Evolutionary conservation across 2,888 invertebrate species (phyloP), one percentile per base, ranked within the genome.

Genomic region (Adelphocoris suturalis): DNA sequence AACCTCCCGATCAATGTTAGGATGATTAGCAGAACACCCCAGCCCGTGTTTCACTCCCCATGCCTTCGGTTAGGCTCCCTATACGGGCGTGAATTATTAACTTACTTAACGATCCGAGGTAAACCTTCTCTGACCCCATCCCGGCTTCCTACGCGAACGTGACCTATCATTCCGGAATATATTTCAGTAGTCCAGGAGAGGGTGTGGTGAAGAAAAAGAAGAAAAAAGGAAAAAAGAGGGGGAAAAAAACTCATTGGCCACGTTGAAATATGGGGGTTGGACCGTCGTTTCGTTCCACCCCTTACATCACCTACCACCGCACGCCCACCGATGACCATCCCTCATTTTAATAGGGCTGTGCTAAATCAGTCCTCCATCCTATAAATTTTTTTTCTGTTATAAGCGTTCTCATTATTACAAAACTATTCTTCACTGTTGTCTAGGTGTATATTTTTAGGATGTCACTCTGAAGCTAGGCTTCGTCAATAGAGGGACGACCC

Each of bases 111-210:
- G 75, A 86, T 86, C 86, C 86, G 55, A 75, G 46, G 55, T 37
- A 37, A 52, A 57, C 85, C 57, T 37, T n/a, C 61, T 55, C 85
- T 37, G 28, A 85, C 85, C 61, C 68, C 27, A 75, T 23, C 86
- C 47, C 78, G 78, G 46, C 68, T 68, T 68, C 48, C 57, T 28
- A 57, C 52, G 55, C 61, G 57, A 75, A 86, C 86, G 86, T 86
- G 86, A 86, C 86, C 86, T 86, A 86, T 86, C 86, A 86, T 86
- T 86, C 46, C 46, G 86, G 86, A 75, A 76, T 86, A 86, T 86
- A 86, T 86, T 86, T 86, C 86, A 86, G 76, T 47, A 61, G 23
- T 68, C 46, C 76, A 19, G n/a, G n/a, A 16, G 86, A 12, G 47
- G 13, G 81, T 13, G 46, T 46, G n/a, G 80, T 37, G 37, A 37